Base-by-base conservation (phyloP, 2,888 invertebrate species). In the Eupithecia dodoneata region DNA sequence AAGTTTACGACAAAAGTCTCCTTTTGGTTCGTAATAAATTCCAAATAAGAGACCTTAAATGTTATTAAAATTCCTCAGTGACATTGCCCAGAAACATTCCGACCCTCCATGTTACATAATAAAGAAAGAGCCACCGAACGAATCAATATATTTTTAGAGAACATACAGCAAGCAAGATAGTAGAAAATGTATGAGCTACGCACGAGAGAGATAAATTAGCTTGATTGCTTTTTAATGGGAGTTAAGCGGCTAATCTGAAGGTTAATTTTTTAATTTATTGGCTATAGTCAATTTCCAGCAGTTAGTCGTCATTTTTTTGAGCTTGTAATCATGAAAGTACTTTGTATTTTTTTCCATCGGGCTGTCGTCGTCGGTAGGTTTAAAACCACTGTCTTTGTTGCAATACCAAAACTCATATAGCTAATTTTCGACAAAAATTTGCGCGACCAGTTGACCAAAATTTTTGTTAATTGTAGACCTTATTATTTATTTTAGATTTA, bases 141-240 rank as follows among this genome's bases (percentile, higher is more conserved):
- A 76, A 76, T 74, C 75, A 76, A 71, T 82, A 82, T 86, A 88
- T 87, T 85, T 88, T 85, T 87, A 87, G 86, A 85, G 81, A 69
- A 79, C 76, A 79, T 66, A 66, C 55, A 9, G 3, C 52, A 49
- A 49, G 12, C 49, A 49, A 13, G 18, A 59, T 59, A 59, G 55
- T 3, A 55, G n/a, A 55, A 44, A 55, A 55, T 52, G 10, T 52
- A 52, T n/a, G 7, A 55, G 15, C 18, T 59, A 18, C 55, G 9
- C 18, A 41, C 45, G 71, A 75, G 55, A 67, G 73, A 71, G 45
- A 81, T 80, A 78, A 81, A 81, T 85, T 84, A 82, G 80, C 80
- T 77, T 82, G 80, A 87, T 86, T 82, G 83, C 75, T 81, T 83
- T 87, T 86, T 84, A 85, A 87, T 85, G 82, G 45, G 59, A 76